Conservation (phyloP, 2,113 vertebrate species). For the Natator depressus region DNA sequence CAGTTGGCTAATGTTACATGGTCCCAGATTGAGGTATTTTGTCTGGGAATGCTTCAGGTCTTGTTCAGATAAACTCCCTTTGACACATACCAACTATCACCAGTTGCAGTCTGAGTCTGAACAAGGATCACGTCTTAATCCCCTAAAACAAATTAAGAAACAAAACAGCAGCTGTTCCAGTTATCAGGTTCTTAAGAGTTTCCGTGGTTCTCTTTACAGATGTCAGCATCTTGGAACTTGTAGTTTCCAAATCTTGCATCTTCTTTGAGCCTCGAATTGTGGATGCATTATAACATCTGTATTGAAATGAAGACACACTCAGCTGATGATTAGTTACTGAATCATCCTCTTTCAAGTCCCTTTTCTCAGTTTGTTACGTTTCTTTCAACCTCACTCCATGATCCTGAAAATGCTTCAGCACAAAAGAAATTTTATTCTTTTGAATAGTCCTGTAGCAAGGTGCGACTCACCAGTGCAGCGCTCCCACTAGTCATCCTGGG, state of each 20-base stretch:
- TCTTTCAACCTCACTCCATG: not conserved
- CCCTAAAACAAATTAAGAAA: slow-evolving; percentile 3
- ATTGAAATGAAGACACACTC: not conserved
- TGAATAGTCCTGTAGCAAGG: not conserved
- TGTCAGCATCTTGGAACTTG: not conserved
- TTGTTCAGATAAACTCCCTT: not conserved
- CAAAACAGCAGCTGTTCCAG: not conserved
- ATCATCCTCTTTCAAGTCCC: not conserved
- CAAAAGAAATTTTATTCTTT: not conserved
- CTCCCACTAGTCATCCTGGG: too few relatives aligned
- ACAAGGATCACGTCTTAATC: not conserved
- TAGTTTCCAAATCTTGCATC: not conserved
- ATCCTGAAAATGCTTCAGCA: not conserved
- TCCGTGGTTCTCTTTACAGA: fast-evolving
- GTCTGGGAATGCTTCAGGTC: not conserved
- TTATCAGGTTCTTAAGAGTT: not conserved
- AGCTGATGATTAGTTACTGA: not conserved
- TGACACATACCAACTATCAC: not conserved
- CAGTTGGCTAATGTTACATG: not conserved
- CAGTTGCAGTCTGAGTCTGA: not conserved
- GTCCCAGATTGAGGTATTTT: not conserved
- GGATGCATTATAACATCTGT: not conserved
- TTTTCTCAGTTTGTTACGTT: not conserved
- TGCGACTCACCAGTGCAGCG: too few relatives aligned
- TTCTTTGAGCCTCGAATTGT: not conserved